A percentile compares a stretch with the other conserved stretches of the same genome.
phyloP scores from a whole-genome alignment of 2,797 vertebrate genomes.

The Dryobates pubescens region DNA sequence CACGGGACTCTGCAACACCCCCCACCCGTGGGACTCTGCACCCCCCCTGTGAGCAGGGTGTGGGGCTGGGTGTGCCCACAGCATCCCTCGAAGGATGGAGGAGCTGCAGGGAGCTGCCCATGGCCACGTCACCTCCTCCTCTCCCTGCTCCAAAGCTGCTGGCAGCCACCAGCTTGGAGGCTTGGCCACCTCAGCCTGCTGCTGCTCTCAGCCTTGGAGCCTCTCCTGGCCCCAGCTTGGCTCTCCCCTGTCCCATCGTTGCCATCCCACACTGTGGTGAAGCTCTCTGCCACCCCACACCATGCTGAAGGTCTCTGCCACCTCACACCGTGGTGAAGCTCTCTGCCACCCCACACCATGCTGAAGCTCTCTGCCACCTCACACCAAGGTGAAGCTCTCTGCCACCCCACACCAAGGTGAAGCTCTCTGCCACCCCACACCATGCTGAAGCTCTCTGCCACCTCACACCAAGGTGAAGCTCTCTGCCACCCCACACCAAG shows the following conservation, averaged over 20 bases:
- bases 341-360: background rate
- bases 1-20: fast-evolving
- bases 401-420: no score
- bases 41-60: fast-evolving
- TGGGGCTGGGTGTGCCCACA: fast-evolving
- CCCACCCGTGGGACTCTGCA: no score
- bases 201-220: background rate
- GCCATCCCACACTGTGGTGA: background rate
- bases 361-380: no score
- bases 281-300: background rate
- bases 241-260: background rate
- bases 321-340: background rate
- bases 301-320: background rate
- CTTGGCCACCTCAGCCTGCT: background rate
- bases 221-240: background rate
- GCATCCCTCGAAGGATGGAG: background rate
- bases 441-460: background rate
- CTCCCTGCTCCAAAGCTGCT: background rate
- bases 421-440: background rate
- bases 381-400: no score
- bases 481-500: background rate
- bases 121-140: background rate
- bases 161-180: background rate
- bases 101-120: background rate
- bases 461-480: background rate